These are phyloP conservation scores for Anthonomus grandis DNA, from an alignment of 1,140 invertebrate genomes.

Conservation along the genomic window DNA sequence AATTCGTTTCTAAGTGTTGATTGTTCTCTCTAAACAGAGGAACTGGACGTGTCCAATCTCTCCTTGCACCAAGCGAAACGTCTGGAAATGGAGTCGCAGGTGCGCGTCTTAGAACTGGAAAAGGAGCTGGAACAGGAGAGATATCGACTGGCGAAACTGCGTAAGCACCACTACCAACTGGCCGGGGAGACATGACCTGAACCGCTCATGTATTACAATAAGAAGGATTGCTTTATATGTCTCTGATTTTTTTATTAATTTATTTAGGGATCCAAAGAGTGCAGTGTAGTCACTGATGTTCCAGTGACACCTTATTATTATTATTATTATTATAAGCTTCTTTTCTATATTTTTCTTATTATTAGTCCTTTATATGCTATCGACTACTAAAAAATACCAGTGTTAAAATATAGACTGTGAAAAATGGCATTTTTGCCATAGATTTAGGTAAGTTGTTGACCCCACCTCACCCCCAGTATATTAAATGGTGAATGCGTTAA, in stretches of 20 bases:
- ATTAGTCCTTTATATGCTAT: too few species aligned
- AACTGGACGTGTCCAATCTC: slow-evolving; percentile 85
- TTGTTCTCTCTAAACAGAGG: slow-evolving; percentile 56
- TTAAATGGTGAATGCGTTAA: too few species aligned
- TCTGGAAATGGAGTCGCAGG: slow-evolving; percentile 93
- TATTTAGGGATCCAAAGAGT: too few species aligned
- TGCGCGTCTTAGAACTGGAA: slow-evolving; percentile 89
- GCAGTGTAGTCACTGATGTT: too few species aligned
- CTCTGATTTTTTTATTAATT: slow-evolving; percentile 8
- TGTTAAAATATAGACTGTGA: too few species aligned
- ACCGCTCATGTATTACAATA: slow-evolving; percentile 12
- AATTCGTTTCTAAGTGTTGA: background rate
- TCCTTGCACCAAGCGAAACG: slow-evolving; percentile 92
- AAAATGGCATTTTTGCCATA: too few species aligned
- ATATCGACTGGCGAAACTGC: slow-evolving; percentile 73
- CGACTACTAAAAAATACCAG: too few species aligned
- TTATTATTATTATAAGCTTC: too few species aligned
- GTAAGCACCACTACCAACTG: slow-evolving; percentile 90
- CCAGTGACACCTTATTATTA: too few species aligned
- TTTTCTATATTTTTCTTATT: too few species aligned
- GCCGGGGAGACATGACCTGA: slow-evolving; percentile 54
- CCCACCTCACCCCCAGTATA: too few species aligned
- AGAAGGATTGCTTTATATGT: slow-evolving; percentile 21
- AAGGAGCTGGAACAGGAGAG: slow-evolving; percentile 85
- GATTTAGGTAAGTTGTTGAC: too few species aligned